Percentiles rank a stretch among this genome's conserved stretches.
Evolutionary conservation across 2,113 vertebrate species (phyloP).

Genomic region (Sinocyclocheilus anophthalmus): DNA sequence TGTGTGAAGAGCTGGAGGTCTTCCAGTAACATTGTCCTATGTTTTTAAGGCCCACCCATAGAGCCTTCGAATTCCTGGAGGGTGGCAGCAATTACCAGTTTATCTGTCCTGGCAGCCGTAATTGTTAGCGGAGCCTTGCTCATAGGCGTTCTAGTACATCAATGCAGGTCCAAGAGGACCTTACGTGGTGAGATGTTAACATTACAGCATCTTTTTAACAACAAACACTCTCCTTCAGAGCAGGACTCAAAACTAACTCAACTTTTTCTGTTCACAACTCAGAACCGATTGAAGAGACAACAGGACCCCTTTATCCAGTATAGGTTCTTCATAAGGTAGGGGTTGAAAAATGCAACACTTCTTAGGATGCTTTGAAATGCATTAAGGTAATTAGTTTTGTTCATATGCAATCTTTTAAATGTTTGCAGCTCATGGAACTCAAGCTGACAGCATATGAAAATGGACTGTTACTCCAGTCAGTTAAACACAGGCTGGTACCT

Average conservation of each 20-base stretch:
- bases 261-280: conserved; percentile 32
- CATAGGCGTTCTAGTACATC: conserved; percentile 77
- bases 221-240: not conserved
- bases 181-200: conserved; percentile 72
- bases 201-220: not conserved
- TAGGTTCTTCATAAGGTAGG: conserved; percentile 68
- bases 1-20: conserved; percentile 5
- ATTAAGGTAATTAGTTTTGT: not conserved
- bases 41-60: conserved; percentile 50
- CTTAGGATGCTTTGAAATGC: not conserved
- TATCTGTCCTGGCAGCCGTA: conserved; percentile 76
- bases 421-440: conserved; percentile 56
- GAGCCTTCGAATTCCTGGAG: conserved; percentile 70
- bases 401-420: not conserved
- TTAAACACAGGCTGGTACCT: conserved; percentile 45
- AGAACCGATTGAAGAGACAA: conserved; percentile 81
- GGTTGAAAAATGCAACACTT: not conserved
- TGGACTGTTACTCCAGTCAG: conserved; percentile 56
- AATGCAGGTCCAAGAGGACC: conserved; percentile 71
- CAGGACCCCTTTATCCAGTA: conserved; percentile 79
- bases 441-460: conserved; percentile 55
- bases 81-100: conserved; percentile 78
- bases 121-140: conserved; percentile 73
- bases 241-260: not conserved
- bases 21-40: conserved; percentile 36